A percentile compares a stretch with the other conserved stretches of the same genome.
Evolutionary conservation across 2,888 invertebrate genomes (phyloP).

Genomic region (Prionchulus punctatus): DNA sequence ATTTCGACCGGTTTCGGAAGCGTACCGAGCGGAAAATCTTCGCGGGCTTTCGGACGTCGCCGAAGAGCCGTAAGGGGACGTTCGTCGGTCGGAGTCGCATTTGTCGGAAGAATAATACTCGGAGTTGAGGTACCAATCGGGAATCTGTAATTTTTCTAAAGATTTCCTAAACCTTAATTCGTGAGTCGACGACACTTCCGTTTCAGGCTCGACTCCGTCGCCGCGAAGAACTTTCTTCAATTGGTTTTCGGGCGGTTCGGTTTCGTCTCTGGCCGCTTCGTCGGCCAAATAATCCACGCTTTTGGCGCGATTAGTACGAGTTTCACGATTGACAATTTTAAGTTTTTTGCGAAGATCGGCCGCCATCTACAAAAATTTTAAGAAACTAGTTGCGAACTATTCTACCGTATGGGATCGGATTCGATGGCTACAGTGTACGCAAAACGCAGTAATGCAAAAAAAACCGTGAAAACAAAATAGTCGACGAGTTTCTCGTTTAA

Average conservation of each 20-base stretch:
- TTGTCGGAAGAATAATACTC: background rate
- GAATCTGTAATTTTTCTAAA: constrained; percentile 24
- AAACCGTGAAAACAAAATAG: too few species aligned
- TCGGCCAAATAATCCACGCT: constrained; percentile 30
- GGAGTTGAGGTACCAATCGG: constrained; percentile 21
- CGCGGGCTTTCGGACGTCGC: background rate
- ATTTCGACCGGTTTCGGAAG: background rate
- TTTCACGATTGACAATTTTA: too few species aligned
- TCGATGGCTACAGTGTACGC: too few species aligned
- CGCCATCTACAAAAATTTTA: too few species aligned
- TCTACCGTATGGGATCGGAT: too few species aligned
- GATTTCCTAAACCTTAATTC: constrained; percentile 27
- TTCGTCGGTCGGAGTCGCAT: too few species aligned
- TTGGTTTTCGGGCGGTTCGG: constrained; percentile 28
- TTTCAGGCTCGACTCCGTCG: constrained; percentile 12
- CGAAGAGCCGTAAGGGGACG: background rate
- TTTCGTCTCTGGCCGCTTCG: constrained; percentile 15
- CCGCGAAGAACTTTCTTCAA: constrained; percentile 24
- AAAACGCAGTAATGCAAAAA: too few species aligned
- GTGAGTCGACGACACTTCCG: constrained; percentile 20
- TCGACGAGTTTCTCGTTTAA: too few species aligned
- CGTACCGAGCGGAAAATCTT: background rate
- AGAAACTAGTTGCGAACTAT: too few species aligned
- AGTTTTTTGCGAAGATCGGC: too few species aligned
- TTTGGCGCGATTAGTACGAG: constrained; percentile 21